phyloP scores from a whole-genome alignment of 2,888 invertebrate genomes.

The Sipha maydis region DNA sequence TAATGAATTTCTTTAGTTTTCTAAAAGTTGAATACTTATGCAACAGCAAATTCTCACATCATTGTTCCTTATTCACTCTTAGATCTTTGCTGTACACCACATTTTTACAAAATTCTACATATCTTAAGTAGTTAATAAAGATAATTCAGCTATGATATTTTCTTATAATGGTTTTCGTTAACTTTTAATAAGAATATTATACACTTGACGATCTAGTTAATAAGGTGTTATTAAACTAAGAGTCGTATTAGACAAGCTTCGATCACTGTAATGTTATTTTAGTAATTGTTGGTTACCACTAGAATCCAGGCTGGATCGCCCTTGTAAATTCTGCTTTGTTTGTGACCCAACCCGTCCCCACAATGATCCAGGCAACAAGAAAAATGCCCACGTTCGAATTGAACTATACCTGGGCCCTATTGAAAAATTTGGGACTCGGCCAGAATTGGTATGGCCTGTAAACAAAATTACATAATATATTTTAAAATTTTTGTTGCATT shows the following conservation, averaged over 20 bases:
- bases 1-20: not conserved
- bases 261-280: not conserved
- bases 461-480: constrained; percentile 22
- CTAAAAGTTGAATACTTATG: not conserved
- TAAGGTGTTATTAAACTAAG: not conserved
- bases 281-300: constrained; percentile 32
- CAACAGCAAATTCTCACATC: not conserved
- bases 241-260: not conserved
- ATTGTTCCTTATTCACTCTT: not conserved
- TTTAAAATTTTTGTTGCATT: not conserved
- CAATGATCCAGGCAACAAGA: constrained; percentile 36
- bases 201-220: not conserved
- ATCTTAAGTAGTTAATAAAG: no score
- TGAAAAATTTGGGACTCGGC: constrained; percentile 39
- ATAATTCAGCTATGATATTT: not conserved
- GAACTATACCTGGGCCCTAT: constrained; percentile 15
- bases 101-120: no score
- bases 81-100: not conserved
- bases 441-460: constrained; percentile 21
- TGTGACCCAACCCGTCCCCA: constrained; percentile 53
- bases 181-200: not conserved
- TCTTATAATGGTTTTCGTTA: not conserved
- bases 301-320: constrained; percentile 9
- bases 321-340: constrained; percentile 39
- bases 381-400: constrained; percentile 25